A percentile compares a stretch with the other conserved stretches of the same genome.
phyloP scores from a whole-genome alignment of 2,888 invertebrate species.

The Scaptomyza caliginosa region DNA sequence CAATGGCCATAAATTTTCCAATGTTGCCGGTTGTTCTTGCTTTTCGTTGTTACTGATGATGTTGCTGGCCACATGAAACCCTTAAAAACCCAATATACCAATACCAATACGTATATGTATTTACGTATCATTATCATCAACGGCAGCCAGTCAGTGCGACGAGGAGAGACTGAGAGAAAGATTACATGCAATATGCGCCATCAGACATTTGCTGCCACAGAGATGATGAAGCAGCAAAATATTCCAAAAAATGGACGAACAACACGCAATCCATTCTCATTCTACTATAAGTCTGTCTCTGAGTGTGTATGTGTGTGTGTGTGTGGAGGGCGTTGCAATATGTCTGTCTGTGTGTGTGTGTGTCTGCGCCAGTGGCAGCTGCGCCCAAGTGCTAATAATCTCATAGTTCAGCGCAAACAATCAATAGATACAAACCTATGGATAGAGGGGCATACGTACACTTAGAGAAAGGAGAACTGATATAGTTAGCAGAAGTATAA shows the following conservation, averaged over 20 bases:
- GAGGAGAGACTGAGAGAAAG: conserved; percentile 36
- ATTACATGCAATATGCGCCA: conserved; percentile 59
- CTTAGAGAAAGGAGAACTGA: neutral
- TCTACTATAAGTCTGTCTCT: neutral
- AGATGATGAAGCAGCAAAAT: conserved; percentile 79
- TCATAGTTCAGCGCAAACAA: conserved; percentile 73
- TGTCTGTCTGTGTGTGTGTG: conserved; percentile 27
- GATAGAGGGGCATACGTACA: neutral
- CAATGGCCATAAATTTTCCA: conserved; percentile 72
- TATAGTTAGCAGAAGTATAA: too few relatives aligned
- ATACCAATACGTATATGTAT: conserved; percentile 47
- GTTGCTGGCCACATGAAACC: conserved; percentile 53
- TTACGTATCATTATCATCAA: conserved; percentile 51
- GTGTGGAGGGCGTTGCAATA: conserved; percentile 54
- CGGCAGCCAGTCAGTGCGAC: conserved; percentile 42
- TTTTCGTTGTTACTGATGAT: conserved; percentile 26
- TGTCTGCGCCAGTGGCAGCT: conserved; percentile 64
- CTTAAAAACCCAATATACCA: conserved; percentile 73
- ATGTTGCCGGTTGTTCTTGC: conserved; percentile 41
- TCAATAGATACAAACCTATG: conserved; percentile 57
- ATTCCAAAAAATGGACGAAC: conserved; percentile 68
- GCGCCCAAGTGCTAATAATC: conserved; percentile 82
- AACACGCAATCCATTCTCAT: conserved; percentile 67
- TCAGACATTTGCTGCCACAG: conserved; percentile 40
- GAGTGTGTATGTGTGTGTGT: conserved; percentile 14